Conservation (phyloP, 2,888 invertebrate genomes). For the Scelioninae gen. 1 region DNA sequence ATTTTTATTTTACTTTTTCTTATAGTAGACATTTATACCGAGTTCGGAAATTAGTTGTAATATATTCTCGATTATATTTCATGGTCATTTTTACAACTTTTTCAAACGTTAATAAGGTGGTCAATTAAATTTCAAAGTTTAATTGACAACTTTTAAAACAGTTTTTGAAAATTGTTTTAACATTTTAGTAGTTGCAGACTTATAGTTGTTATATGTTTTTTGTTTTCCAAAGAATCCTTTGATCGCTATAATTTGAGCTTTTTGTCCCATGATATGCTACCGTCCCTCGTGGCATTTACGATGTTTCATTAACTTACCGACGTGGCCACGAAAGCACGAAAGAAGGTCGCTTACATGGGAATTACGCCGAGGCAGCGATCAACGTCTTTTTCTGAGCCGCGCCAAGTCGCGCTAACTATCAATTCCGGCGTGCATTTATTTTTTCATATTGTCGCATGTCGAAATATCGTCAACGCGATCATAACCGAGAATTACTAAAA, state of each 20-base stretch:
- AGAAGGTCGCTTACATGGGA: slow-evolving; percentile 69
- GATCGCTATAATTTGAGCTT: slow-evolving; percentile 50
- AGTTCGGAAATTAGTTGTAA: too few species aligned
- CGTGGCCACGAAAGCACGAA: slow-evolving; percentile 63
- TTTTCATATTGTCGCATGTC: slow-evolving; percentile 64
- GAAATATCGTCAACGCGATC: slow-evolving; percentile 48
- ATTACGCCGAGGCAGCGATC: slow-evolving; percentile 70
- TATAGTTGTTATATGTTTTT: slow-evolving; percentile 4
- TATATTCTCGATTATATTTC: too few species aligned
- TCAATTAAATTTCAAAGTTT: too few species aligned
- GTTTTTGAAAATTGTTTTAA: too few species aligned
- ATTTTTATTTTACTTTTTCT: too few species aligned
- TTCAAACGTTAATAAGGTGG: too few species aligned
- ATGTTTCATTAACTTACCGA: slow-evolving; percentile 72
- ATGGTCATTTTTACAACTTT: too few species aligned
- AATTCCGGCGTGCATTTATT: slow-evolving; percentile 40
- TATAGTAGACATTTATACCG: too few species aligned
- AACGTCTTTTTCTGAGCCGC: slow-evolving; percentile 67
- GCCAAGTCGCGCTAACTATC: slow-evolving; percentile 58
- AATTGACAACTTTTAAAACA: too few species aligned
- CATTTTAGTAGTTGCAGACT: too few species aligned
- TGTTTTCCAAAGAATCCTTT: slow-evolving; percentile 23
- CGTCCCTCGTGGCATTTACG: slow-evolving; percentile 68
- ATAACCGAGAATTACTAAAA: slow-evolving; percentile 42
- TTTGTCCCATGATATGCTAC: slow-evolving; percentile 64